These are phyloP conservation scores for Macrotrachela quadricornifera DNA, from an alignment of 1,140 invertebrate genomes.

Conservation along the genomic window DNA sequence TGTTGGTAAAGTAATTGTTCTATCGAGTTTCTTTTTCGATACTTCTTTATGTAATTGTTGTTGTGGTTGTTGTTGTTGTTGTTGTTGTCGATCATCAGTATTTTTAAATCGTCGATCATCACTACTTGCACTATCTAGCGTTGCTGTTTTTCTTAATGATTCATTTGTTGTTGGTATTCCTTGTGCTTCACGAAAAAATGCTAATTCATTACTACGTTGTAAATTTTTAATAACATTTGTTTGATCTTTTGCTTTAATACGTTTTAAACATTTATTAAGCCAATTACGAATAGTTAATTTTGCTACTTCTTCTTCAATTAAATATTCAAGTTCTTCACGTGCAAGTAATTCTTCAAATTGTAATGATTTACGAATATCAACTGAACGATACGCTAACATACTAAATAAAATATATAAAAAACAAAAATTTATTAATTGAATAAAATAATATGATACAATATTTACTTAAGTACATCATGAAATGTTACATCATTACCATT, in stretches of 20 bases:
- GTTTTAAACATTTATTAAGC: slow-evolving; percentile 33
- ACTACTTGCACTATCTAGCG: no score
- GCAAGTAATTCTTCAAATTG: slow-evolving; percentile 92
- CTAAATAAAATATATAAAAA: slow-evolving; percentile 39
- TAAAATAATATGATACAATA: background rate
- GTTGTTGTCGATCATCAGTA: no score
- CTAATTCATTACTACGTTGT: slow-evolving; percentile 6
- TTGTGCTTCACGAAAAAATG: background rate
- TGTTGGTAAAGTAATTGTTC: no score
- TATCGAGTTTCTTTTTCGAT: no score
- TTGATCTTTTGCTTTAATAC: slow-evolving; percentile 14
- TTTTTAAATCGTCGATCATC: no score
- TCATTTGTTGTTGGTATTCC: background rate
- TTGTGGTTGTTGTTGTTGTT: no score
- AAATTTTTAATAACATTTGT: background rate
- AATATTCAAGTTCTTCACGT: slow-evolving; percentile 91
- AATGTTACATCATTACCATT: slow-evolving; percentile 98
- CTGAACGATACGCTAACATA: slow-evolving; percentile 94
- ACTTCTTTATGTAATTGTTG: no score
- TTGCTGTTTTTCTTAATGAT: no score
- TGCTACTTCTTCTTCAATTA: slow-evolving; percentile 99
- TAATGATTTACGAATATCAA: slow-evolving; percentile 93
- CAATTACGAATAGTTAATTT: slow-evolving; percentile 72
- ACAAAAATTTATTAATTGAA: background rate
- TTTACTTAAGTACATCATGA: slow-evolving; percentile 57